Conservation (phyloP, 2,113 vertebrate genomes). For the Tragelaphus strepsiceros region DNA sequence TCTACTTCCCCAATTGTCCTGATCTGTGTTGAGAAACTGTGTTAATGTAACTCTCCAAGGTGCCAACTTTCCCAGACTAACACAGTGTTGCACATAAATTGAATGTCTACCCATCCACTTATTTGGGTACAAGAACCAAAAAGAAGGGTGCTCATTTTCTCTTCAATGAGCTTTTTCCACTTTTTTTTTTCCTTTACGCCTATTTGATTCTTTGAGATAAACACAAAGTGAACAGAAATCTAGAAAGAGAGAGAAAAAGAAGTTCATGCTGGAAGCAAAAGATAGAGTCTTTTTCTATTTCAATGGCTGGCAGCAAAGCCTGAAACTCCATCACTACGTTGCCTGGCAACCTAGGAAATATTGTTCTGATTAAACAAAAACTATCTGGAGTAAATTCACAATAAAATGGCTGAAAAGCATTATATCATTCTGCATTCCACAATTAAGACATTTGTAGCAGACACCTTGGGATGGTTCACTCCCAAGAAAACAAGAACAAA, state of each 20-base stretch:
- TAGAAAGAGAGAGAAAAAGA: not conserved
- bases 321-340: slow-evolving; percentile 43
- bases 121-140: not conserved
- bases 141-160: not conserved
- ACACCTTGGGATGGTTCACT: slow-evolving; percentile 20
- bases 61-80: not conserved
- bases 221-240: slow-evolving; percentile 12
- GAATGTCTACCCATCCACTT: not conserved
- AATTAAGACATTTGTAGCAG: slow-evolving; percentile 16
- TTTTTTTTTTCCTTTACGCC: not conserved
- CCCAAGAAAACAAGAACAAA: slow-evolving; percentile 43
- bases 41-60: not conserved
- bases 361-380: slow-evolving; percentile 69
- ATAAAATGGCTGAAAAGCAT: slow-evolving; percentile 48
- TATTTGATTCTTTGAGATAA: slow-evolving; percentile 35
- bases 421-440: slow-evolving; percentile 50
- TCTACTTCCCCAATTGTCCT: not conserved
- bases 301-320: slow-evolving; percentile 1
- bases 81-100: not conserved
- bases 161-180: not conserved
- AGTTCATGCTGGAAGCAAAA: slow-evolving; percentile 6
- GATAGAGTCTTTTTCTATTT: not conserved
- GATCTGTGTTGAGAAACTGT: not conserved
- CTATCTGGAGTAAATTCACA: slow-evolving; percentile 61
- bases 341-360: slow-evolving; percentile 68